Conservation (phyloP, 23 tunicate genomes). For the Clavelina lepadiformis region DNA sequence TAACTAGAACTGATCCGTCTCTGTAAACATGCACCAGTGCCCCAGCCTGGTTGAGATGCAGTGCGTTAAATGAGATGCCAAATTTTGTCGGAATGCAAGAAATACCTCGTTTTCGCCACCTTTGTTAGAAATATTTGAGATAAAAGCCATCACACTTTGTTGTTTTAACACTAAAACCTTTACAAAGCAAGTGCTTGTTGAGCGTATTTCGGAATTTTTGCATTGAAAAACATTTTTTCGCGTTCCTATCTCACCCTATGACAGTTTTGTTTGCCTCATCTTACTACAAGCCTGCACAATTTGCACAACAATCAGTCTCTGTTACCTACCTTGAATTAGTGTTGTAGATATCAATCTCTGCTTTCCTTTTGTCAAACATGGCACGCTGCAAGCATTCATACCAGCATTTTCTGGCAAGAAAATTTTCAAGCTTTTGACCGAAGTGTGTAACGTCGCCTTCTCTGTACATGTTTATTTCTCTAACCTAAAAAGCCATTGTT, state of each 20-base stretch:
- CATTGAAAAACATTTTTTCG: no score
- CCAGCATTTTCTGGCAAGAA: constrained; percentile 36
- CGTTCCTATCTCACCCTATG: no score
- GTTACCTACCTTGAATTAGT: constrained; percentile 37
- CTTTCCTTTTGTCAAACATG: constrained; percentile 18
- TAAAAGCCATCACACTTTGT: no score
- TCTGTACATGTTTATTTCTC: constrained; percentile 57
- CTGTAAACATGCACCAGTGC: constrained; percentile 74
- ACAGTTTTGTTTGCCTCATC: no score
- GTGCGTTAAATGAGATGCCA: constrained; percentile 12
- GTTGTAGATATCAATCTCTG: constrained; percentile 47
- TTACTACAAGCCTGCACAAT: no score
- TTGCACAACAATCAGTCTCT: no score
- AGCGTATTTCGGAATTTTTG: no score
- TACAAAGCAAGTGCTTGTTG: no score
- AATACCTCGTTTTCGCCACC: constrained; percentile 42
- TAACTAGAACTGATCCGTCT: constrained; percentile 78
- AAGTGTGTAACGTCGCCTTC: constrained; percentile 56
- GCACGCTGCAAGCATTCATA: constrained; percentile 49
- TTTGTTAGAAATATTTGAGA: no score
- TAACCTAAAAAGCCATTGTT: no score
- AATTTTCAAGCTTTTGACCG: constrained; percentile 18
- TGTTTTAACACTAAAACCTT: no score
- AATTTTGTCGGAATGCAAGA: constrained; percentile 21
- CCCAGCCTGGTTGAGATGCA: constrained; percentile 69